These are phyloP conservation scores for Anaspis maculata DNA, from an alignment of 2,888 invertebrate species.

Conservation along the genomic window DNA sequence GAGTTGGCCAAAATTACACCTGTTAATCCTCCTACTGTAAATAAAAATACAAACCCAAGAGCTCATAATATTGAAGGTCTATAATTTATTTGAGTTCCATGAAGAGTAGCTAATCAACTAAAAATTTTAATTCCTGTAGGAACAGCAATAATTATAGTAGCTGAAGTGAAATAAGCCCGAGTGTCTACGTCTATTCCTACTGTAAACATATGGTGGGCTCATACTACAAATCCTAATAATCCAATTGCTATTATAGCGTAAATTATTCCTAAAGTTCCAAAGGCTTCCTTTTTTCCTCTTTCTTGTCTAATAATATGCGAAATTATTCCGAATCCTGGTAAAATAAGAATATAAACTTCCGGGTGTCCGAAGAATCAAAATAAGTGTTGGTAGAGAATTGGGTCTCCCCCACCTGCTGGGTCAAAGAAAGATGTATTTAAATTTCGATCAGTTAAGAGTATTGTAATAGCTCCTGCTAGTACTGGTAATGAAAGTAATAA, in stretches of 20 bases:
- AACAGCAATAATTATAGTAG: conserved; percentile 80
- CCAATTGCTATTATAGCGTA: conserved; percentile 81
- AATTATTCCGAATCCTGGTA: conserved; percentile 75
- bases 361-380: conserved; percentile 86
- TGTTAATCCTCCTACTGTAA: conserved; percentile 67
- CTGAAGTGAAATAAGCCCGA: conserved; percentile 76
- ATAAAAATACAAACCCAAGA: conserved; percentile 69
- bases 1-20: conserved; percentile 64
- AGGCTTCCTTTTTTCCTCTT: conserved; percentile 66
- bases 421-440: conserved; percentile 77
- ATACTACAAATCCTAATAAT: conserved; percentile 73
- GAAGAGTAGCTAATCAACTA: conserved; percentile 64
- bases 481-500: conserved; percentile 64
- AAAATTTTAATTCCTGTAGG: conserved; percentile 82
- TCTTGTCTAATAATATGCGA: conserved; percentile 70
- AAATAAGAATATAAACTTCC: conserved; percentile 80
- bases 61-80: conserved; percentile 56
- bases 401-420: conserved; percentile 71
- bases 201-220: conserved; percentile 81
- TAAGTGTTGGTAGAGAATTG: conserved; percentile 73
- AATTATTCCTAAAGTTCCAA: conserved; percentile 67
- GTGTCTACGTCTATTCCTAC: conserved; percentile 78
- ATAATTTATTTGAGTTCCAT: conserved; percentile 54
- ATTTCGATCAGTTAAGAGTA: conserved; percentile 71
- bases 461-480: conserved; percentile 71